Base-by-base conservation (phyloP, 64 coral and sea anemone genomes). In the Platygyra sinensis region DNA sequence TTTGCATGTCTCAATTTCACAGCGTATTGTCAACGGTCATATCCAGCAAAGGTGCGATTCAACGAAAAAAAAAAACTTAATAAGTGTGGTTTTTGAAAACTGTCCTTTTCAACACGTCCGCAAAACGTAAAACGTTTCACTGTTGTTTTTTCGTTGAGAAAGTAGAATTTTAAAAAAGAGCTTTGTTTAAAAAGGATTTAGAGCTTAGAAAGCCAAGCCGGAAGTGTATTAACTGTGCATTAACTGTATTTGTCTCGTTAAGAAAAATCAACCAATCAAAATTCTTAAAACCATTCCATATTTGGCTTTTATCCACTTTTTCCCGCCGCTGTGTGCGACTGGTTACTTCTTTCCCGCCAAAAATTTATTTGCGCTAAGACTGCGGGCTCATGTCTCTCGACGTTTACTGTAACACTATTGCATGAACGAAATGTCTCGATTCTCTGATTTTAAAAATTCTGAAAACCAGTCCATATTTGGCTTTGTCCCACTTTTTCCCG, bases 1-100 rank as follows among this genome's bases (percentile, higher is more conserved):
- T 85, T 72, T 85, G 81, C 81, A 52, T 85, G 33, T 85, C 49
- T 85, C 11, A 36, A 69, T 69, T 69, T 69, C 10, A 69, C n/a
- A 10, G 65, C 22, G 8, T 46, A 5, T 46, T 27, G 22, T 8
- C 42, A 46, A 8, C 29, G 22, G 65, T 69, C 7, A 69, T 69
- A 24, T 69, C 65, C 22, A 11, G 25, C 22, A 28, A 69, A 69
- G 25, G 27, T 69, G 65, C 10, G 65, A 69, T 69, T 69, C 4
- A 69, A n/a, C 22, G 22, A 69, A 24, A n/a, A 27, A n/a, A 27
- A 1, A 36, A 29, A 69, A 28, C 65, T 69, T 27, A 69, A 27
- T 24, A 24, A 27, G 22, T 69, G 65, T 69, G 65, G 65, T 69
- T 69, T 67, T 69, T 27, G 22, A 69, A 25, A 10, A 11, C 20